Evolutionary conservation across 2,888 invertebrate genomes (phyloP), one percentile per base, ranked within the genome.

Genomic region (Nezara viridula): DNA sequence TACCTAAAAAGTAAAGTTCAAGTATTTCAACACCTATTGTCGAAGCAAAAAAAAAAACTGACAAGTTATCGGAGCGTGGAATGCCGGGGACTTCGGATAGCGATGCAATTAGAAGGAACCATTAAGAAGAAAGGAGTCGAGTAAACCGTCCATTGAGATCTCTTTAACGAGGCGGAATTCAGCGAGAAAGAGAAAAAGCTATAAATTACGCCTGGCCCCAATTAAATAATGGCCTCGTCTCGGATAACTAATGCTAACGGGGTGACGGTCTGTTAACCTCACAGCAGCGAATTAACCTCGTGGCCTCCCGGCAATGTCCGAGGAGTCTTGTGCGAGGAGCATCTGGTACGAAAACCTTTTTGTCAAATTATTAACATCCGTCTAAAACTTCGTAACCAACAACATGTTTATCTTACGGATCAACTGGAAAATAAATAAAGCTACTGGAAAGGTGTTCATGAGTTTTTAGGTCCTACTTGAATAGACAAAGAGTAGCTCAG

Each of bases 241-340:
- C 40, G 16, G 32, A 77, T 77, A 77, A 77, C 77, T n/a, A 47
- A 81, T 81, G 81, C 81, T 44, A 81, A 81, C 24, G 44, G n/a
- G 81, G 81, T 81, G 81, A 81, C 44, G 81, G 16, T 81, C 81
- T 81, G n/a, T 81, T 81, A 81, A 81, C 81, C 81, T 81, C 81
- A 14, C 24, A 16, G 21, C 6, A 16, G 44, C 81, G 81, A 81
- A 81, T 81, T 81, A 81, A 81, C 81, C 81, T 47, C 81, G 5
- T 47, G 81, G n/a, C 44, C 81, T 44, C n/a, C 12, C 2, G 7
- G 19, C 66, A 21, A 27, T 73, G 66, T 16, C 37, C 14, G 21
- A 10, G 6, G 19, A 7, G 19, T 19, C 32, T 37, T 7, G 19
- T 32, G 32, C 5, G 3, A 60, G 60, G 4, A 60, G 27, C 60